Conservation (phyloP, 1,140 invertebrate genomes). For the Manduca sexta region DNA sequence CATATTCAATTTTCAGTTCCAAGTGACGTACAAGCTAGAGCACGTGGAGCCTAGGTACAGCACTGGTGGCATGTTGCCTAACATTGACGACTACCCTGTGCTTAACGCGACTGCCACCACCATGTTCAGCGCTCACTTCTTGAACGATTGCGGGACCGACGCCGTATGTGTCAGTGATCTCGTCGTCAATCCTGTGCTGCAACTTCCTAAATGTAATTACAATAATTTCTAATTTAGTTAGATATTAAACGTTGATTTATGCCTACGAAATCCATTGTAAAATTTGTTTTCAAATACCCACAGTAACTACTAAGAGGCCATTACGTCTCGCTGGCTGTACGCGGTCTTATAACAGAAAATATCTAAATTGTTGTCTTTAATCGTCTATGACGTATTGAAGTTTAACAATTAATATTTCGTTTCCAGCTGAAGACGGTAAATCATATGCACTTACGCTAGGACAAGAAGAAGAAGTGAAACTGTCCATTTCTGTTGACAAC, state of each 20-base stretch:
- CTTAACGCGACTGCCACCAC: conserved; percentile 90
- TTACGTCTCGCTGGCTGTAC: background rate
- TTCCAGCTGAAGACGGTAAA: conserved; percentile 58
- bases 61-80: conserved; percentile 75
- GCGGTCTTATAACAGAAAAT: too few relatives aligned
- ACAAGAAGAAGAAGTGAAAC: conserved; percentile 82
- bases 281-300: too few relatives aligned
- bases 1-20: conserved; percentile 75
- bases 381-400: background rate
- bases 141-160: conserved; percentile 94
- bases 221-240: background rate
- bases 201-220: conserved; percentile 71
- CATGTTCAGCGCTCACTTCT: conserved; percentile 89
- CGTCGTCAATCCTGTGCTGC: conserved; percentile 78
- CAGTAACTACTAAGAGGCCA: background rate
- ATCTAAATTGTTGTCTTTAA: background rate
- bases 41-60: conserved; percentile 78
- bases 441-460: conserved; percentile 80
- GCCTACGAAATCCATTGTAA: too few relatives aligned
- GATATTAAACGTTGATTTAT: too few relatives aligned
- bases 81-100: conserved; percentile 88
- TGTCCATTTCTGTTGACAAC: conserved; percentile 86
- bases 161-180: conserved; percentile 92
- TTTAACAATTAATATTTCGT: background rate
- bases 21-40: conserved; percentile 86